Conservation (phyloP, 2,797 vertebrate genomes). For the Ceryle rudis region DNA sequence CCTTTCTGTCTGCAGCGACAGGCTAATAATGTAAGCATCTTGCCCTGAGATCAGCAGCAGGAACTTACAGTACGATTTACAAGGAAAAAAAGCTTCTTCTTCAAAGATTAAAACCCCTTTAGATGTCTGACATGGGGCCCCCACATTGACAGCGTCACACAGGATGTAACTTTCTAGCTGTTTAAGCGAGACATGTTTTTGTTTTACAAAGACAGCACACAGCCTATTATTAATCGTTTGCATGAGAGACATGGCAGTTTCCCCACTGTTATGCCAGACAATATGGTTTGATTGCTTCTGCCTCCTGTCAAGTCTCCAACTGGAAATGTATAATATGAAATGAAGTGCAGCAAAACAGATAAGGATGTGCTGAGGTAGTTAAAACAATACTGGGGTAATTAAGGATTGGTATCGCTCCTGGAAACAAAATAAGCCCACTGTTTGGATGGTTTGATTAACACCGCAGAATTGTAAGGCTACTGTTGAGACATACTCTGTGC, state of each 20-base stretch:
- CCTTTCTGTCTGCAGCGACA: slow-evolving; percentile 5
- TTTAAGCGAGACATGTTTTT: slow-evolving; percentile 30
- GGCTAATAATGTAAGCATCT: neutral
- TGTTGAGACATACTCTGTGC: neutral
- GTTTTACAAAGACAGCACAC: slow-evolving; percentile 42
- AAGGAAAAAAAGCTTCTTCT: neutral
- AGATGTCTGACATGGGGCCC: slow-evolving; percentile 35
- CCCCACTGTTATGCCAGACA: slow-evolving; percentile 66
- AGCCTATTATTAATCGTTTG: slow-evolving; percentile 70
- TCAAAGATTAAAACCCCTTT: slow-evolving; percentile 63
- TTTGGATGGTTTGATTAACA: slow-evolving; percentile 53
- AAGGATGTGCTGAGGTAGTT: slow-evolving; percentile 43
- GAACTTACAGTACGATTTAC: slow-evolving; percentile 36
- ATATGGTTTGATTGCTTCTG: slow-evolving; percentile 74
- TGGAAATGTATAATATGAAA: slow-evolving; percentile 60
- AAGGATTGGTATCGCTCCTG: slow-evolving; percentile 17
- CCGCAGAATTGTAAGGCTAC: slow-evolving; percentile 38
- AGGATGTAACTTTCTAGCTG: slow-evolving; percentile 26
- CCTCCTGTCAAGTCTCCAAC: slow-evolving; percentile 58
- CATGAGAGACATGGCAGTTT: slow-evolving; percentile 37
- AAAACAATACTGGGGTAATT: slow-evolving; percentile 67
- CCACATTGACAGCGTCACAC: slow-evolving; percentile 10
- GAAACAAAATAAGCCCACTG: slow-evolving; percentile 31
- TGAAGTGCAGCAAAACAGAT: slow-evolving; percentile 35
- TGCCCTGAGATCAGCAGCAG: slow-evolving; percentile 36